Percentiles rank a stretch among this genome's conserved stretches.
phyloP scores from a whole-genome alignment of 2,888 invertebrate species.

The Lymantria monacha region DNA sequence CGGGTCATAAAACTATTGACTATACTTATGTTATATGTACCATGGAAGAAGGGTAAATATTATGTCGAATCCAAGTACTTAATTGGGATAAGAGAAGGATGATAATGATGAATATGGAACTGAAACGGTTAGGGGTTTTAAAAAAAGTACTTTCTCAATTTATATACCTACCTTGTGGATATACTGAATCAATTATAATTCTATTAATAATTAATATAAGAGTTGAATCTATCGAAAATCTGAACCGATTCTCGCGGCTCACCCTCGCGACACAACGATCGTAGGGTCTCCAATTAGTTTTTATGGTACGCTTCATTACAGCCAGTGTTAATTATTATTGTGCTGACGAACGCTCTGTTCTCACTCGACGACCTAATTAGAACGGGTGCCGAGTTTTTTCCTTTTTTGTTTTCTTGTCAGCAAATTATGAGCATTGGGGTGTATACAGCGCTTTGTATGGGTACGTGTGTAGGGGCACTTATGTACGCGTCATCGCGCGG shows the following conservation, averaged over 20 bases:
- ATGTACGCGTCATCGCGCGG: constrained; percentile 35
- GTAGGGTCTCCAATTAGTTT: constrained; percentile 78
- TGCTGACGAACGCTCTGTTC: constrained; percentile 77
- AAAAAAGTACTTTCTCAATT: no score
- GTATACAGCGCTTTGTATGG: constrained; percentile 50
- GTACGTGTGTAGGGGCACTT: constrained; percentile 50
- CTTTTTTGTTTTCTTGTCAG: constrained; percentile 71
- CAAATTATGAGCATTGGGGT: constrained; percentile 68
- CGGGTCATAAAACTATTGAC: no score
- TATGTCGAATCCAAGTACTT: no score
- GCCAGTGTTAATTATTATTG: constrained; percentile 80
- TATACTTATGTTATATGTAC: no score
- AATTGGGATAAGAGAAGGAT: no score
- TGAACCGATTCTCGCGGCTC: constrained; percentile 43
- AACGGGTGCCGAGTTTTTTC: constrained; percentile 58
- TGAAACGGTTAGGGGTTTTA: no score
- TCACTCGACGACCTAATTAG: constrained; percentile 80
- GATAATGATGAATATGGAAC: no score
- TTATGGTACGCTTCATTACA: constrained; percentile 79
- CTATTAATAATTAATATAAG: no score
- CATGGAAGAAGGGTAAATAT: no score
- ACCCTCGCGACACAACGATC: constrained; percentile 56
- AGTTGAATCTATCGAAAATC: constrained; percentile 39
- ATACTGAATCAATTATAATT: no score
- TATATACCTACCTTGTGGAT: no score